These are phyloP conservation scores for Rhinopomastus cyanomelas DNA, from an alignment of 2,113 vertebrate species.

Conservation along the genomic window DNA sequence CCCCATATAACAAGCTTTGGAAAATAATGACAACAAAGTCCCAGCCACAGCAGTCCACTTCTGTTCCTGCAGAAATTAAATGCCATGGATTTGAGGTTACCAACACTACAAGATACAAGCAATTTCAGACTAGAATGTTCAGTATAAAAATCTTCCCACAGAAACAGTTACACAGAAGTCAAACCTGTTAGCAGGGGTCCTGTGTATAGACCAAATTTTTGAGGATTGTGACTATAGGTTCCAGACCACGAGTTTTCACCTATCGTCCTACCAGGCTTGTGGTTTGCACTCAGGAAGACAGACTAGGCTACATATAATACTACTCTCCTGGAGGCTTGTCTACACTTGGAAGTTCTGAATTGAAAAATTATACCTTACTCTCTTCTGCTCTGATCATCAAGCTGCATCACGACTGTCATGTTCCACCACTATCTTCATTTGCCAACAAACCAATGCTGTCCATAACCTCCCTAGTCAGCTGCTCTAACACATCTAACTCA, in stretches of 20 bases:
- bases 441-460: background rate
- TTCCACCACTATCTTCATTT: background rate
- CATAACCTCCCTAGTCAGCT: background rate
- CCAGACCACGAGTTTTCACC: background rate
- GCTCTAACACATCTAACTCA: background rate
- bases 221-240: background rate
- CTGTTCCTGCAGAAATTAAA: background rate
- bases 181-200: background rate
- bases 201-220: background rate
- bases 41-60: background rate
- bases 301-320: background rate
- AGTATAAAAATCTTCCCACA: background rate
- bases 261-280: background rate
- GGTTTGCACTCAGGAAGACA: fast-evolving
- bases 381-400: background rate
- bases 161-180: background rate
- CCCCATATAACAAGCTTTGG: background rate
- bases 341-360: background rate
- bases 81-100: fast-evolving
- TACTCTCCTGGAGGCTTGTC: background rate
- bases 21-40: background rate
- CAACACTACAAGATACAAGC: background rate
- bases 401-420: background rate
- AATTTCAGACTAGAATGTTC: background rate
- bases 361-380: background rate